Evolutionary conservation across 2,113 vertebrate species (phyloP), one percentile per base, ranked within the genome.

Genomic region (Bubo bubo): DNA sequence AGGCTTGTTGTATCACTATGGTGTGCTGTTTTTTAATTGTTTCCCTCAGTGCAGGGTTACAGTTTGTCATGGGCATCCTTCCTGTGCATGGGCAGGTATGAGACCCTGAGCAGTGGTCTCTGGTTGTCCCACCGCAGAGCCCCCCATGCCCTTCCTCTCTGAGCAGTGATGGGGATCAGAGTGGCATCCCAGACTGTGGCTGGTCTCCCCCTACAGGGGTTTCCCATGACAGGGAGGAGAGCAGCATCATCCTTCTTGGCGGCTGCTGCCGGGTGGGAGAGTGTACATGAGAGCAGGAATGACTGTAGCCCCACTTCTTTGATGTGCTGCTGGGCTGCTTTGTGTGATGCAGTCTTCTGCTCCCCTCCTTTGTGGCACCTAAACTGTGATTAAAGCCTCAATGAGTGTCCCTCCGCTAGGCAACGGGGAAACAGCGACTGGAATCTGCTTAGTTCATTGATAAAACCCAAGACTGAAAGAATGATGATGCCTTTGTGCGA

Each of bases 401-500:
- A 55, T 79, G 97, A 94, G 96, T 35, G 63, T 81, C 83, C 62
- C 87, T 96, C 91, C 93, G 68, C 98, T 95, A 96, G 98, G 98
- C 98, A 98, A 98, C 98, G 21, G 80, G 77, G 91, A 66, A 94
- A 89, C 96, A 84, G 98, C 72, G 95, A 94, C 89, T 97, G 98
- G 98, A 98, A 99, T 99, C 93, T 21, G 35, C 95, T 83, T 50
- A 39, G 88, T 95, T 98, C 98, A 97, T 98, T 98, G 98, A 99
- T 96, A 95, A 98, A 98, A 97, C 60, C 79, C 32, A 27, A 70
- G 79, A 72, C 87, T 84, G 96, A 90, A 97, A 96, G 97, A 59
- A 90, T 35, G 93, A 28, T 13, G 94, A 8, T 91, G 91, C 88
- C 95, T 98, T 98, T 98, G 98, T 98, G 95, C 5, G n/a, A 93